Evolutionary conservation across 2,113 vertebrate genomes (phyloP).

Genomic region (Larimichthys polyactis): DNA sequence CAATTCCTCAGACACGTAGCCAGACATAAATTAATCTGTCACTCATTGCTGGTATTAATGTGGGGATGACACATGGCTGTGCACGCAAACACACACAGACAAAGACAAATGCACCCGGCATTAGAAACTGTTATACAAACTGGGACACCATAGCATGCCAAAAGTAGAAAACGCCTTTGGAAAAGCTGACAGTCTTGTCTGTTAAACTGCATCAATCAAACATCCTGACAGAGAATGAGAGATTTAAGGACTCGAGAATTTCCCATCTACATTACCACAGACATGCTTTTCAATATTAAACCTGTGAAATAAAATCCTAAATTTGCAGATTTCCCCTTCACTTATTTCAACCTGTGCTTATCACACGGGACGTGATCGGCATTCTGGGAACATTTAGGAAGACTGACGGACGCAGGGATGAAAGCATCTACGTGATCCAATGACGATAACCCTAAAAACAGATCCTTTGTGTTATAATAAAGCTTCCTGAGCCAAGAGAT

Average conservation of each 20-base stretch:
- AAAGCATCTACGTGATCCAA: conserved; percentile 56
- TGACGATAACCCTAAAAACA: conserved; percentile 57
- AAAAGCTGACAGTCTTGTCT: conserved; percentile 62
- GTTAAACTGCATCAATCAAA: conserved; percentile 68
- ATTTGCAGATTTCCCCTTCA: background rate
- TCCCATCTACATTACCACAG: conserved; percentile 29
- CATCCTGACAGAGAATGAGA: conserved; percentile 50
- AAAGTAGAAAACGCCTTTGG: conserved; percentile 68
- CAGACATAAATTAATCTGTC: conserved; percentile 99
- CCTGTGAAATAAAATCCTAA: conserved; percentile 54
- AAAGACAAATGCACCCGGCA: conserved; percentile 48
- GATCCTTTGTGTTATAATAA: conserved; percentile 58
- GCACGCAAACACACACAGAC: conserved; percentile 52
- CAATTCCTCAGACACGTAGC: conserved; percentile 94
- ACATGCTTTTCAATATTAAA: conserved; percentile 50
- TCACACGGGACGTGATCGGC: conserved; percentile 41
- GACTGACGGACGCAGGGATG: conserved; percentile 44
- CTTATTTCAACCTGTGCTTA: conserved; percentile 32
- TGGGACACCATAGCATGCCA: conserved; percentile 77
- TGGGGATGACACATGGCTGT: conserved; percentile 65
- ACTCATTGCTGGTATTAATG: conserved; percentile 90
- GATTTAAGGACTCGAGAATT: conserved; percentile 53
- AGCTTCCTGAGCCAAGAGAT: conserved; percentile 62
- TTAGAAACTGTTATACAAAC: conserved; percentile 78
- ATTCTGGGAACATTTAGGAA: conserved; percentile 45